Conservation (phyloP, 2,113 vertebrate species). For the Monarcha castaneiventris region DNA sequence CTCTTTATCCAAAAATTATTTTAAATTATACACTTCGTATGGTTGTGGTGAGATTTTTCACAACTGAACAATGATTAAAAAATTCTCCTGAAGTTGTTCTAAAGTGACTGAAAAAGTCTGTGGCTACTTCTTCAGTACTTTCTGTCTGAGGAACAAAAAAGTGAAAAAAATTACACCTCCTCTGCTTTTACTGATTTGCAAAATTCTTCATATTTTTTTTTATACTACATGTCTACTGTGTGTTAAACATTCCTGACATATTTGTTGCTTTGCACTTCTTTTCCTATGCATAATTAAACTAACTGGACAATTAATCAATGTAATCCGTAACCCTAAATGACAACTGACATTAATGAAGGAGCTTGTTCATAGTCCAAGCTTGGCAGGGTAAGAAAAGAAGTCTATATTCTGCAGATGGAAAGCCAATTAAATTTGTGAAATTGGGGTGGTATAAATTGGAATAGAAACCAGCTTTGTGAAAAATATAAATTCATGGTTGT, state of each 20-base stretch:
- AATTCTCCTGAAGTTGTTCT: background rate
- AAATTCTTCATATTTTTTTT: background rate
- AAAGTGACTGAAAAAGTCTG: background rate
- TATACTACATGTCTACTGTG: background rate
- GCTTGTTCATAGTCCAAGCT: background rate
- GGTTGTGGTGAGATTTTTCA: background rate
- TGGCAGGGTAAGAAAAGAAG: background rate
- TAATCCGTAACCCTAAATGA: background rate
- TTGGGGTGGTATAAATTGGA: background rate
- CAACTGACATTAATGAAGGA: conserved; percentile 36
- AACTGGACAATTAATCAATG: conserved; percentile 53
- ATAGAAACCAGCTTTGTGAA: background rate
- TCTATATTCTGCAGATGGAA: conserved; percentile 4
- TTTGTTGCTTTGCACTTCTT: conserved; percentile 17
- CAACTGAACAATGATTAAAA: background rate
- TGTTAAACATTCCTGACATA: background rate
- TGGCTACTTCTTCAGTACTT: background rate
- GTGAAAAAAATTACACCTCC: background rate
- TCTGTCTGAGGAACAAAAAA: background rate
- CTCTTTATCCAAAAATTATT: conserved; percentile 26
- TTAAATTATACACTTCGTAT: background rate
- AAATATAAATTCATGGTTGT: background rate
- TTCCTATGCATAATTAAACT: conserved; percentile 41
- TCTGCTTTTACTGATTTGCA: background rate
- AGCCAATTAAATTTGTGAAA: conserved; percentile 8